Evolutionary conservation across 2,113 vertebrate genomes (phyloP), one percentile per base, ranked within the genome.

Genomic region (Ia io): DNA sequence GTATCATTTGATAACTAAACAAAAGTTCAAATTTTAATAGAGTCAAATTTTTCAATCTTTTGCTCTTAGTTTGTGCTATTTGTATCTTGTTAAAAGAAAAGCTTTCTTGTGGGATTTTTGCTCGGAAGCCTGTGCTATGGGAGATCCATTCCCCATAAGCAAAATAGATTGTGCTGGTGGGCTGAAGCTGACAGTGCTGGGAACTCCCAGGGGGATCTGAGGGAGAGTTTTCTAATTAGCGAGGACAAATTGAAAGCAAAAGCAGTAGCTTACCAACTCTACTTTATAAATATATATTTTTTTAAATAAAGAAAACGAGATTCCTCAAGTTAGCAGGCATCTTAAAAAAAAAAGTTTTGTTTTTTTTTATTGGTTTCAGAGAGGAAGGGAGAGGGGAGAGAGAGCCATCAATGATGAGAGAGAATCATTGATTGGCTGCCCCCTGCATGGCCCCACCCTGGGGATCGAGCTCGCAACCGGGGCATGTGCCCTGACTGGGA

Each of bases 21-120:
- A 74, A 79, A 69, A 40, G 23, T 79, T 40, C 70, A 67, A 51
- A 30, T 94, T 88, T 93, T 93, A 84, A 74, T 94, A 20, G 88
- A 91, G 56, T 80, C 42, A 84, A 9, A 14, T 65, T 93, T 91
- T n/a, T 73, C 49, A 69, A 2, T 61, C 28, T 74, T 84, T 51
- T 13, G 11, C 3, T 78, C 35, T 96, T 40, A 59, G 30, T 89
- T 18, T 78, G 20, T 92, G 9, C 5, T 65, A 85, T 93, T 86
- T 92, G 20, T 53, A 13, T 16, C 56, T 78, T 93, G 12, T 56
- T 74, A 84, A 69, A 91, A 84, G 44, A 84, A 73, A 84, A 44
- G 9, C 3, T 86, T 84, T 47, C 20, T 80, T 2, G 12, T 74
- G 22, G 77, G 25, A 49, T 87, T 35, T 74, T 37, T 47, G 18